phyloP scores from a whole-genome alignment of 2,797 vertebrate genomes.

The Spinibarbus caldwelli region DNA sequence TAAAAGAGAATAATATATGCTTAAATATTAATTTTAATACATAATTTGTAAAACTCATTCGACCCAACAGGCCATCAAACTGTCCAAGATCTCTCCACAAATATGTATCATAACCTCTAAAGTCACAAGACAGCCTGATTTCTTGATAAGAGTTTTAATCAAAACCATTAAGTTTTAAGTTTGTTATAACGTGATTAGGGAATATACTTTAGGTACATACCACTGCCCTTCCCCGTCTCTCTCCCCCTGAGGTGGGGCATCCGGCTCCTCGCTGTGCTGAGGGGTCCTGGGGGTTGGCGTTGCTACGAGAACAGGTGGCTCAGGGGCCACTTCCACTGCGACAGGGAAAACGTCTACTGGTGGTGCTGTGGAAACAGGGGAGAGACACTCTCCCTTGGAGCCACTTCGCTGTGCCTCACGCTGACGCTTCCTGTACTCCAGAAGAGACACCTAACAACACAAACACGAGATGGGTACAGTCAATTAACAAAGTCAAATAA shows the following conservation, averaged over 20 bases:
- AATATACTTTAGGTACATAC: constrained; percentile 61
- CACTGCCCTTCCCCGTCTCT: constrained; percentile 80
- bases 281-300: constrained; percentile 65
- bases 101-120: neutral
- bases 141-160: neutral
- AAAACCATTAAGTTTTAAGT: neutral
- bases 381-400: constrained; percentile 89
- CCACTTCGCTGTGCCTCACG: constrained; percentile 96
- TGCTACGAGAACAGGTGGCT: constrained; percentile 54
- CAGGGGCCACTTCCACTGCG: constrained; percentile 67
- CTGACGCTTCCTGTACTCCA: constrained; percentile 97
- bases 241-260: constrained; percentile 66
- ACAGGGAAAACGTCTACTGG: constrained; percentile 73
- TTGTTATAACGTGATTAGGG: neutral
- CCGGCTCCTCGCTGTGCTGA: constrained; percentile 70
- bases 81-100: neutral
- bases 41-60: neutral
- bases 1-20: neutral
- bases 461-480: too few relatives aligned
- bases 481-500: neutral
- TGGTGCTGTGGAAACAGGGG: constrained; percentile 78
- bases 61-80: neutral
- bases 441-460: constrained; percentile 87
- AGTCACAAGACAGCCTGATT: neutral
- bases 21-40: neutral